A percentile compares a stretch with the other conserved stretches of the same genome.
phyloP scores from a whole-genome alignment of 2,113 vertebrate species.

The Hyaena hyaena region DNA sequence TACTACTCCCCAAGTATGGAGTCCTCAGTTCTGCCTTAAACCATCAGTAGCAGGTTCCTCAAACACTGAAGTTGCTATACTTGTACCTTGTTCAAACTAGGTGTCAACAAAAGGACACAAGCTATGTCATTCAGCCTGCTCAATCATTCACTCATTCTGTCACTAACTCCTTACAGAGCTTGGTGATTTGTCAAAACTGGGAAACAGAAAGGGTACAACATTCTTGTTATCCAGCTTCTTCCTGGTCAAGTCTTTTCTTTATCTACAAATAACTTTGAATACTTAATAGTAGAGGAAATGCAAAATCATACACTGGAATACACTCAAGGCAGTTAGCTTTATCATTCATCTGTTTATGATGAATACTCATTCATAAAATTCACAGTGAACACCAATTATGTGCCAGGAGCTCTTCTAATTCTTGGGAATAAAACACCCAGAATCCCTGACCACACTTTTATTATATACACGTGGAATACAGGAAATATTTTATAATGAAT shows the following conservation, averaged over 20 bases:
- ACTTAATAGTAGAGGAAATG: not conserved
- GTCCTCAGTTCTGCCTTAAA: not conserved
- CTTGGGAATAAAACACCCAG: not conserved
- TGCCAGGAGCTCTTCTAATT: not conserved
- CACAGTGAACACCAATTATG: not conserved
- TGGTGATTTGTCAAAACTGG: not conserved
- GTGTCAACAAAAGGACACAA: not conserved
- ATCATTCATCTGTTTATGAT: not conserved
- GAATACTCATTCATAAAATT: not conserved
- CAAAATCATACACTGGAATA: not conserved
- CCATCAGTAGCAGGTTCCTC: not conserved
- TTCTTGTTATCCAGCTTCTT: not conserved
- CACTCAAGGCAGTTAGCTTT: not conserved
- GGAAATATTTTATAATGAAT: not conserved
- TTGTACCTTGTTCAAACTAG: not conserved
- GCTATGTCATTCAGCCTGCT: not conserved
- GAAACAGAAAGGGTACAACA: not conserved
- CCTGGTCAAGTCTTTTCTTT: not conserved
- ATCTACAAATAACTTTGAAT: not conserved
- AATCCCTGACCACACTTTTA: not conserved
- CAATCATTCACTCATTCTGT: not conserved
- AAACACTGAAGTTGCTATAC: not conserved
- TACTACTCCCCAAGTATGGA: rapidly evolving
- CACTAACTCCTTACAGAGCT: not conserved
- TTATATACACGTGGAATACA: not conserved